phyloP scores from a whole-genome alignment of 35 echinoderm and acorn worm species.

The Lytechinus pictus region DNA sequence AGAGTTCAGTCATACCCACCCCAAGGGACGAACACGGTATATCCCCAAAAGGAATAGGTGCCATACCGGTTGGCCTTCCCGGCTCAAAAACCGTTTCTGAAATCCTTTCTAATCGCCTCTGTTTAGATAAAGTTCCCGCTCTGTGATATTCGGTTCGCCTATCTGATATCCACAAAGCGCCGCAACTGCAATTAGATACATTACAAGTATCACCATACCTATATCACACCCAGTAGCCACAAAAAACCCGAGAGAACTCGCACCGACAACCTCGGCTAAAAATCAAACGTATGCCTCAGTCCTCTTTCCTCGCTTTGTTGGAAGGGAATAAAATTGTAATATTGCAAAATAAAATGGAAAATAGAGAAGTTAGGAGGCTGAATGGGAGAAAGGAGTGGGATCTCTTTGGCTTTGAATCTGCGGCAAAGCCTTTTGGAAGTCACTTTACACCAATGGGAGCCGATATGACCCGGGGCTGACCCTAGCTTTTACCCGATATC shows the following conservation, averaged over 20 bases:
- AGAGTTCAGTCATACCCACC: conserved; percentile 32
- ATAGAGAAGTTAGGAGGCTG: neutral
- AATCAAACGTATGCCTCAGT: neutral
- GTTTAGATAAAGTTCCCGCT: conserved; percentile 21
- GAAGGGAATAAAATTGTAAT: neutral
- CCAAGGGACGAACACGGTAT: neutral
- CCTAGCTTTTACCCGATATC: conserved; percentile 46
- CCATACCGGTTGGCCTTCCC: conserved; percentile 7
- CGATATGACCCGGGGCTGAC: conserved; percentile 29
- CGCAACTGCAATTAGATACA: conserved; percentile 51
- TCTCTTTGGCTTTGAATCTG: conserved; percentile 12
- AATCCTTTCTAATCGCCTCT: conserved; percentile 52
- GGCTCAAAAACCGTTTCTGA: conserved; percentile 33
- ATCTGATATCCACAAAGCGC: conserved; percentile 34
- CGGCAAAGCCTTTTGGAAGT: conserved; percentile 50
- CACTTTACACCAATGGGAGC: conserved; percentile 50
- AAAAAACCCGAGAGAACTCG: neutral
- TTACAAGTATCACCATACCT: conserved; percentile 2
- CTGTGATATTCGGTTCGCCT: conserved; percentile 14
- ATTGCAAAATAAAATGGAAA: neutral
- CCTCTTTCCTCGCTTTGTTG: neutral
- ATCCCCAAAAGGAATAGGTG: conserved; percentile 17
- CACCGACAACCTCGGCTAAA: neutral
- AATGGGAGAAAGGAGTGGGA: neutral
- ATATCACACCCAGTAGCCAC: neutral